Conservation (phyloP, 2,888 invertebrate genomes). For the Melipona bicolor region DNA sequence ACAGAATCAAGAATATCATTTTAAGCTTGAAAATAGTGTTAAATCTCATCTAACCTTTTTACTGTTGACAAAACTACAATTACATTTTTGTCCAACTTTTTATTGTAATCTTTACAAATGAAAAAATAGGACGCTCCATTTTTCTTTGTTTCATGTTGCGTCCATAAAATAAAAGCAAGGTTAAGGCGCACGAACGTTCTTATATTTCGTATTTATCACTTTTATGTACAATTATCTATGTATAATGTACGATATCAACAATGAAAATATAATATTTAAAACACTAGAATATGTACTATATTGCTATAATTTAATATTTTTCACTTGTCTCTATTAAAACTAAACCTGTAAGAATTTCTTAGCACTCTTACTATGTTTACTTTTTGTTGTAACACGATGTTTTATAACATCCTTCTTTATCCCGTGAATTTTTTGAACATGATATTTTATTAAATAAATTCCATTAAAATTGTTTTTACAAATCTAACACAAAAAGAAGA, state of each 20-base stretch:
- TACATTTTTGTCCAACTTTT: neutral
- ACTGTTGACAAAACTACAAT: too few relatives aligned
- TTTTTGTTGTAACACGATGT: neutral
- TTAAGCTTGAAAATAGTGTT: constrained; percentile 3
- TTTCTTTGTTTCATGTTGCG: neutral
- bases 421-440: neutral
- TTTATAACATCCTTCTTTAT: neutral
- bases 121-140: neutral
- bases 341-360: neutral
- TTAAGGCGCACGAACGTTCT: constrained; percentile 21
- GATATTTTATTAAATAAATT: neutral
- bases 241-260: neutral
- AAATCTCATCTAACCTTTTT: neutral
- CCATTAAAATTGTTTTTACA: neutral
- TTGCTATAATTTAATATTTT: neutral
- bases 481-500: constrained; percentile 3
- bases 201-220: neutral
- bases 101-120: neutral
- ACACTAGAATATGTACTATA: neutral
- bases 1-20: neutral
- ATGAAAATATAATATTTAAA: neutral
- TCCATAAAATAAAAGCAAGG: constrained; percentile 13
- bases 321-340: neutral
- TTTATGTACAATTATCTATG: neutral
- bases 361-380: neutral